Evolutionary conservation across 2,888 invertebrate species (phyloP), one percentile per base, ranked within the genome.

Genomic region (Andricus quercusramuli): DNA sequence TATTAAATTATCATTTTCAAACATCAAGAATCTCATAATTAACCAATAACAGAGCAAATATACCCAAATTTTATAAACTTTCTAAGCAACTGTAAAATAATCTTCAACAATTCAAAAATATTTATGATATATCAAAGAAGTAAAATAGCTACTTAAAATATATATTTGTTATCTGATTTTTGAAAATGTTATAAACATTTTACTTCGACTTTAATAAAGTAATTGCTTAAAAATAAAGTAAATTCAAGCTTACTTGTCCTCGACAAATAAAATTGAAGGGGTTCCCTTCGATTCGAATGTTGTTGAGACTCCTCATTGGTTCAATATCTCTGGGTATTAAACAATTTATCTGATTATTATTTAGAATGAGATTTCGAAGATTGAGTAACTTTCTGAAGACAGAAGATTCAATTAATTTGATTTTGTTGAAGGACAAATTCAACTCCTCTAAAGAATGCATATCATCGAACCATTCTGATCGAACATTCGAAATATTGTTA

Each of bases 341-440:
- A 65, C 90, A 90, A 25, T 82, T 86, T 41, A 91, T 44, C 77
- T 82, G 83, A 83, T 91, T 91, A 79, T 88, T 87, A 44, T 87
- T 87, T 20, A 91, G 25, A 77, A 89, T 88, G 44, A 91, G 82
- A 74, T 88, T 84, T 56, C 84, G 86, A 17, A 91, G 83, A 20
- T 84, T 82, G 20, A 78, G 25, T 59, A 91, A 77, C 59, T 79
- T 86, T 17, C 59, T 56, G 59, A 88, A 89, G n/a, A 88, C 85
- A 15, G 32, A 22, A 0, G 87, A 29, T 41, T 86, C 87, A 65
- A 90, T 85, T 15, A 20, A 76, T 29, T 67, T 25, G 37, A 91
- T 90, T 51, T 22, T 64, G 79, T 91, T 91, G 84, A 87, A 90
- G 29, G 90, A 89, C 20, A 91, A 51, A 80, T 91, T 91, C 68